Conservation (phyloP, 1,140 invertebrate species). For the Trichonephila clavipes region DNA sequence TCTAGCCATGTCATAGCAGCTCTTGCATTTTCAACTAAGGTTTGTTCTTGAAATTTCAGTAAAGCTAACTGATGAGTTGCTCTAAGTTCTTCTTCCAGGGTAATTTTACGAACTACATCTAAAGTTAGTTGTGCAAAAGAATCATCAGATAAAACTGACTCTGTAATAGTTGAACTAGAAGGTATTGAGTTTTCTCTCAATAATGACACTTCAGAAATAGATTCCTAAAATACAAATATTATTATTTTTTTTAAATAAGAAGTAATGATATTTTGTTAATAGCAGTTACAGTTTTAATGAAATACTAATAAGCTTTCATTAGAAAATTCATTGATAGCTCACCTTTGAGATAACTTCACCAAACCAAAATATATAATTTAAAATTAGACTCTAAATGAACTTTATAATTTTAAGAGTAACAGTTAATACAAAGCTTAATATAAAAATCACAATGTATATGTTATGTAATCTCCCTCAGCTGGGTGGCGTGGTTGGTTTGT, state of each 20-base stretch:
- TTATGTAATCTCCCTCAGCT: no score
- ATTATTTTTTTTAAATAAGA: background rate
- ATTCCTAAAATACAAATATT: slow-evolving; percentile 50
- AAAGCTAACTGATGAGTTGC: slow-evolving; percentile 82
- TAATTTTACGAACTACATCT: slow-evolving; percentile 63
- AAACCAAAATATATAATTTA: no score
- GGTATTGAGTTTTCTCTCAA: slow-evolving; percentile 21
- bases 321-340: no score
- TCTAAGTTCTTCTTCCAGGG: slow-evolving; percentile 64
- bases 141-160: slow-evolving; percentile 56
- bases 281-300: background rate
- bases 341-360: background rate
- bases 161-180: slow-evolving; percentile 16
- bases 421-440: no score
- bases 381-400: no score
- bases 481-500: no score
- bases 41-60: slow-evolving; percentile 83
- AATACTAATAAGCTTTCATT: background rate
- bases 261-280: background rate
- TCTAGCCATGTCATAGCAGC: slow-evolving; percentile 84
- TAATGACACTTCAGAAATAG: slow-evolving; percentile 20
- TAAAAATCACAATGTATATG: no score
- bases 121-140: slow-evolving; percentile 75
- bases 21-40: slow-evolving; percentile 84
- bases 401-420: no score